A percentile compares a stretch with the other conserved stretches of the same genome.
phyloP scores from a whole-genome alignment of 1,140 invertebrate genomes.

The Nymphalis io region DNA sequence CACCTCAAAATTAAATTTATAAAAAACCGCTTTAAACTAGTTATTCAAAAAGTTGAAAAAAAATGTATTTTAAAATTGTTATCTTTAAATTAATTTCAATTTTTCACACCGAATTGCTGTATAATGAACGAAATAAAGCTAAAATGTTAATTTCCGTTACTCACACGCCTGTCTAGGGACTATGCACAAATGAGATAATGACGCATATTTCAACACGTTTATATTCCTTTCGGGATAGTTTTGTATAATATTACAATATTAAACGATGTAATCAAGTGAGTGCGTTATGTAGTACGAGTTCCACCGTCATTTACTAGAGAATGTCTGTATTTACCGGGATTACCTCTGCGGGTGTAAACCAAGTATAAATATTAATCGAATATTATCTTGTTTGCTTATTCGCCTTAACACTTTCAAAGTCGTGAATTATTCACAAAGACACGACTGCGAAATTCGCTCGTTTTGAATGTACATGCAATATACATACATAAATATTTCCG shows the following conservation, averaged over 20 bases:
- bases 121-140: not conserved
- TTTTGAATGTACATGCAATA: conserved; percentile 32
- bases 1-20: no score
- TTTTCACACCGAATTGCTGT: not conserved
- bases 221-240: conserved; percentile 11
- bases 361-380: conserved; percentile 75
- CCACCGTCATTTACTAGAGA: conserved; percentile 51
- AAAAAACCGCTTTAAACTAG: no score
- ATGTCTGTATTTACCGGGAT: conserved; percentile 56
- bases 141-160: not conserved
- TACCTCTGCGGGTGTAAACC: conserved; percentile 53
- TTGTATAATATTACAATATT: conserved; percentile 24
- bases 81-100: not conserved
- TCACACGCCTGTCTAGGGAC: not conserved
- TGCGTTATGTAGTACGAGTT: conserved; percentile 50
- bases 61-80: no score
- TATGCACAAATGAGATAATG: conserved; percentile 12
- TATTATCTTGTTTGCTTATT: conserved; percentile 67
- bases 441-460: conserved; percentile 37
- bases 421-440: conserved; percentile 68
- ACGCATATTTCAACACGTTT: conserved; percentile 7
- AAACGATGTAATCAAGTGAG: conserved; percentile 51
- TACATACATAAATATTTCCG: conserved; percentile 28
- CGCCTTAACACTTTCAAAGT: conserved; percentile 63
- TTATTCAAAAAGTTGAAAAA: no score